Base-by-base conservation (phyloP, 2,888 invertebrate species). In the Eristalis arbustorum region DNA sequence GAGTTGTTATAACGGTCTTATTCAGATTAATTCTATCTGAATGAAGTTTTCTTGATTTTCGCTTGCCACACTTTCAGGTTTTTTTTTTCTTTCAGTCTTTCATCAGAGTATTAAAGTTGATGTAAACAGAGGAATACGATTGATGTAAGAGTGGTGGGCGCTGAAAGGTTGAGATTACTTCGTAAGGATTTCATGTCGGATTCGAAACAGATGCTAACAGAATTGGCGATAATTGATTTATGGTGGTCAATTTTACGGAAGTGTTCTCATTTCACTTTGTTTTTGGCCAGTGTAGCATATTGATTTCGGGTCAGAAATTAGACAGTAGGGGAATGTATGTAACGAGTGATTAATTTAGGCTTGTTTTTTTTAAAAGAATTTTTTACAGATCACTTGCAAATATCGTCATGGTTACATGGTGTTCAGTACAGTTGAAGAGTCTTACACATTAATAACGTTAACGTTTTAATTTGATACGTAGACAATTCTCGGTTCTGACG, bases 41-140 rank as follows among this genome's bases (percentile, higher is more conserved):
- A 68, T 74, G 28, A 63, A 31, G 37, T 69, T 69, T 14, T 18
- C 37, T 69, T 56, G 13, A 10, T 49, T 28, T 69, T 34, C 49
- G 66, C 23, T 42, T 75, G 68, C 64, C 34, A 25, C n/a, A 56
- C 59, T 69, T 69, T 69, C 34, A 42, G 69, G 68, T 80, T 71
- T 25, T 2, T 28, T 80, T 59, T 25, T 4, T 28, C 25, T 4
- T 28, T 18, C n/a, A 13, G 3, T 42, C n/a, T 13, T n/a, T 18
- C n/a, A 49, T 8, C 18, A 22, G 6, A n/a, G 18, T 6, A 18
- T 8, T 49, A n/a, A 1, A 18, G 49, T 3, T 8, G 18, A 8
- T 18, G 49, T n/a, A 6, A 18, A 8, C 6, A 8, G 18, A 8
- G 49, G 49, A 49, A 37, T 37, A 37, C 1, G 37, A 37, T 37